Conservation (phyloP, 2,888 invertebrate species). For the Siphlonurus alternatus region DNA sequence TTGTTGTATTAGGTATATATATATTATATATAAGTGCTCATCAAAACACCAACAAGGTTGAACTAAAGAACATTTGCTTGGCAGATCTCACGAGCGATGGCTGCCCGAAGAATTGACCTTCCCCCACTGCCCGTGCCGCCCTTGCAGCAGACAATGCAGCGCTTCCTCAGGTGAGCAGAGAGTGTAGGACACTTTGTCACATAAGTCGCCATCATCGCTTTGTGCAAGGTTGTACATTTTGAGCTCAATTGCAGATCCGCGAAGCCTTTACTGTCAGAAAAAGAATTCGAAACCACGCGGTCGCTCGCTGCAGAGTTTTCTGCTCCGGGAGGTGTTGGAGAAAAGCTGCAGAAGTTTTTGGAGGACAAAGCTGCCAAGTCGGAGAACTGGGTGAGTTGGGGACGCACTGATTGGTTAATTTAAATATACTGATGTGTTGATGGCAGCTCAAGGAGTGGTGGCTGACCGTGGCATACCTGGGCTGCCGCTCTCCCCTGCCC, state of each 20-base stretch:
- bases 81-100: too few species aligned
- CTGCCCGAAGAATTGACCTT: too few species aligned
- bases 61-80: too few species aligned
- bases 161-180: too few species aligned
- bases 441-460: neutral
- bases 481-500: neutral
- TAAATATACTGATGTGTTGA: neutral
- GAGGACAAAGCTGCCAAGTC: neutral
- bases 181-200: too few species aligned
- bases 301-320: neutral
- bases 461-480: neutral
- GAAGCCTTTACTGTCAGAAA: neutral
- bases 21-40: too few species aligned
- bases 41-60: too few species aligned
- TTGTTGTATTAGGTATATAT: too few species aligned
- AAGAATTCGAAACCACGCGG: neutral
- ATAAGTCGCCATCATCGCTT: too few species aligned
- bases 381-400: neutral
- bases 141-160: too few species aligned
- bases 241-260: neutral
- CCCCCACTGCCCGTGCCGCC: too few species aligned
- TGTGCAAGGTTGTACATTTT: too few species aligned
- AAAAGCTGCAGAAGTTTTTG: neutral
- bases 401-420: neutral
- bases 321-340: neutral